A percentile compares a stretch with the other conserved stretches of the same genome.
Conservation (phyloP, 1,140 invertebrate species). For the Drosophila subpulchrella region DNA sequence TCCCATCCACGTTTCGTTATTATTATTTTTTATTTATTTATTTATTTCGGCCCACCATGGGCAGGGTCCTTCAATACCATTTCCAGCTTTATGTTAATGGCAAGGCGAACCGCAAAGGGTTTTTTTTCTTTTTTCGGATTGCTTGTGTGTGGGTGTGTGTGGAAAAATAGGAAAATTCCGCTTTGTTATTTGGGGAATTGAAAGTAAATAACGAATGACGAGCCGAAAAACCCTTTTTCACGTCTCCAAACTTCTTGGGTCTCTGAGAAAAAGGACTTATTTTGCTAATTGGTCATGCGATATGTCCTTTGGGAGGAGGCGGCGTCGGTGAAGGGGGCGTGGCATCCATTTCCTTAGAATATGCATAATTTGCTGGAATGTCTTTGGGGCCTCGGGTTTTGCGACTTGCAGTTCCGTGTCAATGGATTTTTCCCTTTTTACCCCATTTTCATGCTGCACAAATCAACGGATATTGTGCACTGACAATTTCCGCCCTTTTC, state of each 20-base stretch:
- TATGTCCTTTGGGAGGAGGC: conserved; percentile 29
- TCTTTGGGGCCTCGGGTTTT: conserved; percentile 16
- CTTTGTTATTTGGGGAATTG: conserved; percentile 69
- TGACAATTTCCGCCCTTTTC: conserved; percentile 72
- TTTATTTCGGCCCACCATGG: conserved; percentile 28
- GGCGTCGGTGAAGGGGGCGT: background rate
- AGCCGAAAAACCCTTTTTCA: conserved; percentile 34
- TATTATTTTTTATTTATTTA: conserved; percentile 58
- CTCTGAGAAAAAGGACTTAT: conserved; percentile 17
- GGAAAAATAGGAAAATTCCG: conserved; percentile 60
- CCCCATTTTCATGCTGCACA: conserved; percentile 73
- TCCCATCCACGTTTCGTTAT: conserved; percentile 6
- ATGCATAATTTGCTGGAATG: conserved; percentile 41
- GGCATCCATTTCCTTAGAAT: conserved; percentile 31
- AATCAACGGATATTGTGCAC: conserved; percentile 81
- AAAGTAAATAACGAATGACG: conserved; percentile 68
- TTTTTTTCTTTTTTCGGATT: conserved; percentile 8
- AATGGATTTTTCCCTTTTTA: conserved; percentile 54
- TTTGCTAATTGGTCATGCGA: conserved; percentile 73
- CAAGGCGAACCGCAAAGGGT: conserved; percentile 36
- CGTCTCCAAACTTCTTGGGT: conserved; percentile 3
- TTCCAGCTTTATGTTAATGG: conserved; percentile 52
- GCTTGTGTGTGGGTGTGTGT: conserved; percentile 8
- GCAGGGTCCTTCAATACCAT: conserved; percentile 31
- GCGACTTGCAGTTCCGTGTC: conserved; percentile 60